phyloP scores from a whole-genome alignment of 2,113 vertebrate genomes.

The Trichechus manatus region DNA sequence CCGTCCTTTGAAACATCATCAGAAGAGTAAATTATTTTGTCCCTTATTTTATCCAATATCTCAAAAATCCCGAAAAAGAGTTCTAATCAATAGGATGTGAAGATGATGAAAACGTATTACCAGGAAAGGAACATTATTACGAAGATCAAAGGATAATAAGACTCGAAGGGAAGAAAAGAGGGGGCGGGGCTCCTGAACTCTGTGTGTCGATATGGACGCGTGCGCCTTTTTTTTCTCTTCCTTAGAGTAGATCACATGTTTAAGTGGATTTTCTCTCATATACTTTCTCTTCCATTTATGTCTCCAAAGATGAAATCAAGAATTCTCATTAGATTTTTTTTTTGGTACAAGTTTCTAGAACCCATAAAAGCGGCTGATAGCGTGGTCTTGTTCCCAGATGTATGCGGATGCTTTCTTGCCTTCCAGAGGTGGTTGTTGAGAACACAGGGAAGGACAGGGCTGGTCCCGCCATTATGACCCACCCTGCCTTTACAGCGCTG shows the following conservation, averaged over 20 bases:
- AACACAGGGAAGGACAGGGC: fast-evolving
- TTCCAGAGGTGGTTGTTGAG: neutral
- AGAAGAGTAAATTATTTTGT: no score
- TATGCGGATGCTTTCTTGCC: fast-evolving
- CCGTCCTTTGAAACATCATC: neutral
- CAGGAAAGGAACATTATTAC: neutral
- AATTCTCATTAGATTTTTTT: neutral
- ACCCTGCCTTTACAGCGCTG: fast-evolving
- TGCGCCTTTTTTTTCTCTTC: neutral
- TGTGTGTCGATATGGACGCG: fast-evolving
- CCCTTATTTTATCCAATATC: constrained; percentile 7
- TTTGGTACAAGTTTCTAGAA: neutral
- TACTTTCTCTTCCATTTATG: neutral
- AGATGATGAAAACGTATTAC: constrained; percentile 51
- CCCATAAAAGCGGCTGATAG: fast-evolving
- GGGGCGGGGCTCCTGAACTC: fast-evolving
- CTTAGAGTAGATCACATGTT: neutral
- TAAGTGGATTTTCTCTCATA: neutral
- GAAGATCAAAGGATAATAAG: constrained; percentile 68
- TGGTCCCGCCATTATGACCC: fast-evolving
- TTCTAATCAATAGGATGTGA: constrained; percentile 53
- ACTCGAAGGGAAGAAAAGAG: neutral
- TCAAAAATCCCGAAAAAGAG: neutral
- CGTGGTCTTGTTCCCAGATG: fast-evolving
- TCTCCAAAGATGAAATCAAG: neutral